These are phyloP conservation scores for Tangara arthus DNA, from an alignment of 2,797 vertebrate genomes.

Conservation along the genomic window DNA sequence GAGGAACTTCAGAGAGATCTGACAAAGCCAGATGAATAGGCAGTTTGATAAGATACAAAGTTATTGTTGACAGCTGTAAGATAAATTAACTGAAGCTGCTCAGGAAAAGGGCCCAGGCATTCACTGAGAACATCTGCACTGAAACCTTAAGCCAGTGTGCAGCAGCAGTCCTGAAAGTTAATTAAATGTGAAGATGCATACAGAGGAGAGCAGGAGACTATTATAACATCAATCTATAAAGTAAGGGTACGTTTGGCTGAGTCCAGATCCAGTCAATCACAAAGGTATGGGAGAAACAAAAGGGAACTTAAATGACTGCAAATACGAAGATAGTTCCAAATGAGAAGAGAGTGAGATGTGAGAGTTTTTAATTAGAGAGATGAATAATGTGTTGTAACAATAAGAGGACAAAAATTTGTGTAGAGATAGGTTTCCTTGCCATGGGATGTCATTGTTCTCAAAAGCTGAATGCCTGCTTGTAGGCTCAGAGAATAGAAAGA, in stretches of 20 bases:
- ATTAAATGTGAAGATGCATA: not conserved
- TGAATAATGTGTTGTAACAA: not conserved
- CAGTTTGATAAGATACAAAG: conserved; percentile 43
- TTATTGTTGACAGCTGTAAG: conserved; percentile 48
- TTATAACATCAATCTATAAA: not conserved
- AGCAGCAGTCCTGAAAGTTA: not conserved
- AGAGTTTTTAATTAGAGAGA: not conserved
- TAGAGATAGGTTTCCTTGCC: not conserved
- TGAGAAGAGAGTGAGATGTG: not conserved
- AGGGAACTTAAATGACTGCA: not conserved
- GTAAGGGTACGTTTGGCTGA: not conserved
- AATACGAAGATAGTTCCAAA: not conserved
- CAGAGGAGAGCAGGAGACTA: not conserved
- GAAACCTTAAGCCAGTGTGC: not conserved
- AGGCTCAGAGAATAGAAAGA: not conserved
- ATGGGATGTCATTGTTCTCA: conserved; percentile 1
- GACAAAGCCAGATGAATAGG: conserved; percentile 41
- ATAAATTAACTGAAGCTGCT: conserved; percentile 45
- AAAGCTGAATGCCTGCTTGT: not conserved
- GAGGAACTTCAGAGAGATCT: conserved; percentile 49
- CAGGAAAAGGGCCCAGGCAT: not conserved
- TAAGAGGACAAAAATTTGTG: not conserved
- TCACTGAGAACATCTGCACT: conserved; percentile 3
- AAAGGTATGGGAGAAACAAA: not conserved
- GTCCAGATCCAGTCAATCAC: not conserved